Conservation (phyloP, 2,113 vertebrate species). For the Sterrhoptilus dennistouni region DNA sequence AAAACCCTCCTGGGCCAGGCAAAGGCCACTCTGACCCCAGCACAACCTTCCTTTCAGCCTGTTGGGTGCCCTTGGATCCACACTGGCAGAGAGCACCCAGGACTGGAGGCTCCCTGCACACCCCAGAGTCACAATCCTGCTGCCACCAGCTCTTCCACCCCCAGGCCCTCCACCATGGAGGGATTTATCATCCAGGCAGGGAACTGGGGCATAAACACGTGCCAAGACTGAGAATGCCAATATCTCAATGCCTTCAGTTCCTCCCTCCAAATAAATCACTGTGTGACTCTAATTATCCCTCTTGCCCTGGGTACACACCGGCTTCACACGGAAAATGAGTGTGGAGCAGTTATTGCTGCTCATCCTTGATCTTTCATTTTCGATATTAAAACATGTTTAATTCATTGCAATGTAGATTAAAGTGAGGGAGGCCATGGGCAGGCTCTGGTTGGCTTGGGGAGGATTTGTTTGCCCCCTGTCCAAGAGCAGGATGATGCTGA, state of each 20-base stretch:
- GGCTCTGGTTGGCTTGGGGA: neutral
- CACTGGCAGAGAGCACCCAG: fast-evolving
- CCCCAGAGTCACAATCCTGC: fast-evolving
- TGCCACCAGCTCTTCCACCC: neutral
- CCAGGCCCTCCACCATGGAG: fast-evolving
- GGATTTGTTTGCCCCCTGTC: neutral
- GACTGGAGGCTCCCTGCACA: neutral
- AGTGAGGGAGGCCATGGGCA: slow-evolving; percentile 35
- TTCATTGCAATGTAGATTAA: slow-evolving; percentile 55
- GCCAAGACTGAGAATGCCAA: neutral
- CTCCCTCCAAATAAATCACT: slow-evolving; percentile 32
- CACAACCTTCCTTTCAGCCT: neutral
- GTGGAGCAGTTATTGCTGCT: slow-evolving; percentile 46
- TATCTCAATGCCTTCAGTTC: neutral
- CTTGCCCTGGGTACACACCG: slow-evolving; percentile 41
- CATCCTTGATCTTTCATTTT: slow-evolving; percentile 33
- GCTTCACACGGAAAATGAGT: slow-evolving; percentile 53
- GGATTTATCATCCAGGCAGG: neutral
- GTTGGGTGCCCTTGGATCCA: neutral
- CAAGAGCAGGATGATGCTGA: neutral
- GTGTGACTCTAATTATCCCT: slow-evolving; percentile 26
- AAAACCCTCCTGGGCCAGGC: neutral
- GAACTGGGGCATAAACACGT: fast-evolving
- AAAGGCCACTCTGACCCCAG: neutral
- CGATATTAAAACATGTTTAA: slow-evolving; percentile 68